These are phyloP conservation scores for Narcine bancroftii DNA, from an alignment of 2,113 vertebrate genomes.

Conservation along the genomic window DNA sequence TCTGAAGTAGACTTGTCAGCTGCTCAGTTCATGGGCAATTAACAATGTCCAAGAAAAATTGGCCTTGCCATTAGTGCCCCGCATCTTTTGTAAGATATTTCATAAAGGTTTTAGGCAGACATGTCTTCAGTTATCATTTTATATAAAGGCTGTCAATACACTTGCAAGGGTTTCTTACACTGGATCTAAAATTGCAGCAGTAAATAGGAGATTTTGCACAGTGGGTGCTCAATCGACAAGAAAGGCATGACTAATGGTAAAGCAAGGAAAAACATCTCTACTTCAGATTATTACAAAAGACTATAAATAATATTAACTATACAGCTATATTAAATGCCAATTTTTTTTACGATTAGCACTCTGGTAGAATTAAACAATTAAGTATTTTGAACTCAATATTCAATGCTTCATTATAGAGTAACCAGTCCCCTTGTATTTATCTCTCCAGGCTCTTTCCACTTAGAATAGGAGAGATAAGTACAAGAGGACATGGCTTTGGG, in stretches of 20 bases:
- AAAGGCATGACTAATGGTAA: neutral
- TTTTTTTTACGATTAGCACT: too few relatives aligned
- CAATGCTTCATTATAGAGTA: too few relatives aligned
- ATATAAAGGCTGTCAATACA: neutral
- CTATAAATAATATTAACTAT: neutral
- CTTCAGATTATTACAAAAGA: neutral
- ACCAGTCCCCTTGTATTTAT: too few relatives aligned
- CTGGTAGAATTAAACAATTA: neutral
- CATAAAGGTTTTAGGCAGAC: neutral
- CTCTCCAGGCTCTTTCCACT: too few relatives aligned
- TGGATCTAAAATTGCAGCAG: neutral
- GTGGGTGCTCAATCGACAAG: neutral
- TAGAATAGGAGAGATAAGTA: too few relatives aligned
- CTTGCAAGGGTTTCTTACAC: neutral
- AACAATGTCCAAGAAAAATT: too few relatives aligned
- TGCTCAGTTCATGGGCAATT: too few relatives aligned
- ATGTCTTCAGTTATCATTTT: neutral
- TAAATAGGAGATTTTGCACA: neutral
- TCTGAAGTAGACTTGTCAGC: too few relatives aligned
- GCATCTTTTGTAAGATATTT: too few relatives aligned
- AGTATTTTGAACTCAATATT: neutral
- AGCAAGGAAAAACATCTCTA: neutral
- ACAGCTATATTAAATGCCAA: too few relatives aligned
- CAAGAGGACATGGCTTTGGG: too few relatives aligned
- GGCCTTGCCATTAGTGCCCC: too few relatives aligned